Evolutionary conservation across 2,113 vertebrate species (phyloP).

Genomic region (Chamaea fasciata): DNA sequence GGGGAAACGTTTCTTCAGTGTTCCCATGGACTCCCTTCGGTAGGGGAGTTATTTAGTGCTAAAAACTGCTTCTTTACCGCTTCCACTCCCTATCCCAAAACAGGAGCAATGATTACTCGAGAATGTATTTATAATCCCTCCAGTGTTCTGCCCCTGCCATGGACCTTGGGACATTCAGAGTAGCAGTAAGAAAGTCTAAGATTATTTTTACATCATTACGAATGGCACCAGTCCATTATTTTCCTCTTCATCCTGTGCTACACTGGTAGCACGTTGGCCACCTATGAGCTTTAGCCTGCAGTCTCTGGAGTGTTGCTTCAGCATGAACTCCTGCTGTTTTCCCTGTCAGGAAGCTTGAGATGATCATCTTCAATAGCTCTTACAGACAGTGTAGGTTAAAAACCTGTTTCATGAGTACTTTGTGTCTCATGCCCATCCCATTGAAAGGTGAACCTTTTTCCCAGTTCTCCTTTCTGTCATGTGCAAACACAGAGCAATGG

Average conservation of each 20-base stretch:
- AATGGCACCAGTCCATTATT: neutral
- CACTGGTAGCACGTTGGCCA: neutral
- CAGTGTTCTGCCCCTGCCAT: neutral
- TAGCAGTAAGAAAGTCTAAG: neutral
- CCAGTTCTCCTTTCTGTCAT: neutral
- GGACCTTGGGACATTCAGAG: neutral
- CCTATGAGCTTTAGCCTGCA: neutral
- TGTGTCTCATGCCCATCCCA: neutral
- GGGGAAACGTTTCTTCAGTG: accelerated
- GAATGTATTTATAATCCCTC: neutral
- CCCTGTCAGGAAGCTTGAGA: neutral
- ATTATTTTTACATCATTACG: neutral
- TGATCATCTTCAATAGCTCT: neutral
- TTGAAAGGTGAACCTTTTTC: neutral
- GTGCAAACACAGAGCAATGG: neutral
- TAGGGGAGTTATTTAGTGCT: neutral
- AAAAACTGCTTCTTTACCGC: neutral
- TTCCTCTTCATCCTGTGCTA: neutral
- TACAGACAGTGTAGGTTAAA: neutral
- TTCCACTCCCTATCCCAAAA: neutral
- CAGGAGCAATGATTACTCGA: neutral
- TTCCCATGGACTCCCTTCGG: neutral
- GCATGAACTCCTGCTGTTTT: neutral
- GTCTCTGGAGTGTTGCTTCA: neutral
- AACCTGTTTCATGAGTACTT: neutral